phyloP scores from a whole-genome alignment of 2,113 vertebrate species.

The Melanerpes formicivorus region DNA sequence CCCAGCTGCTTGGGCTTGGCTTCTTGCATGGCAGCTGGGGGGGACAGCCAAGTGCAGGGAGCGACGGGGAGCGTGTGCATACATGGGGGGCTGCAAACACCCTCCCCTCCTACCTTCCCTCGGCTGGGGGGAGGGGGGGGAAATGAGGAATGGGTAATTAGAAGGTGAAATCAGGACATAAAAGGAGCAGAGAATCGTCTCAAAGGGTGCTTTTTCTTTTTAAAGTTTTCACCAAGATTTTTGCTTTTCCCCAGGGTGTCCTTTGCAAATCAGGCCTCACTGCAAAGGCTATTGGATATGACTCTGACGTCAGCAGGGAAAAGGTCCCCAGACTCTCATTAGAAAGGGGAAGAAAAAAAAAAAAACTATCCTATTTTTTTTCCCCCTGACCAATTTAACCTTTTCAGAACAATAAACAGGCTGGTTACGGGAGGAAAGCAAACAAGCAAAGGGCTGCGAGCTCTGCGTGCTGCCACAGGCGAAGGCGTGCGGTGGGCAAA shows the following conservation, averaged over 20 bases:
- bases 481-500: accelerated
- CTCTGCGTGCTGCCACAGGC: background rate
- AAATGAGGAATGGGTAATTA: slow-evolving; percentile 1
- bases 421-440: background rate
- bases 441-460: background rate
- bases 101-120: background rate
- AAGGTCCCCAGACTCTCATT: slow-evolving; percentile 63
- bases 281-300: slow-evolving; percentile 53
- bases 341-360: slow-evolving; percentile 19
- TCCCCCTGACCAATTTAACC: slow-evolving; percentile 36
- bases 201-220: slow-evolving; percentile 10
- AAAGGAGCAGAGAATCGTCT: slow-evolving; percentile 7
- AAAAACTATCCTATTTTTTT: background rate
- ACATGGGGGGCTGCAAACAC: background rate
- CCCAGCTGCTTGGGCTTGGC: slow-evolving; percentile 68
- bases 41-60: slow-evolving; percentile 35
- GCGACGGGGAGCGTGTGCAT: background rate
- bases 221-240: slow-evolving; percentile 55
- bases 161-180: slow-evolving; percentile 69
- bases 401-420: slow-evolving; percentile 54
- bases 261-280: slow-evolving; percentile 64
- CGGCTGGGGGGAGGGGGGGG: background rate
- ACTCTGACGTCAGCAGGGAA: slow-evolving; percentile 56
- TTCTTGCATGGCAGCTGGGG: slow-evolving; percentile 55
- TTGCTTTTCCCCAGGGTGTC: slow-evolving; percentile 57